Evolutionary conservation across 2,888 invertebrate species (phyloP).

Genomic region (Agrenia bidenticulata): DNA sequence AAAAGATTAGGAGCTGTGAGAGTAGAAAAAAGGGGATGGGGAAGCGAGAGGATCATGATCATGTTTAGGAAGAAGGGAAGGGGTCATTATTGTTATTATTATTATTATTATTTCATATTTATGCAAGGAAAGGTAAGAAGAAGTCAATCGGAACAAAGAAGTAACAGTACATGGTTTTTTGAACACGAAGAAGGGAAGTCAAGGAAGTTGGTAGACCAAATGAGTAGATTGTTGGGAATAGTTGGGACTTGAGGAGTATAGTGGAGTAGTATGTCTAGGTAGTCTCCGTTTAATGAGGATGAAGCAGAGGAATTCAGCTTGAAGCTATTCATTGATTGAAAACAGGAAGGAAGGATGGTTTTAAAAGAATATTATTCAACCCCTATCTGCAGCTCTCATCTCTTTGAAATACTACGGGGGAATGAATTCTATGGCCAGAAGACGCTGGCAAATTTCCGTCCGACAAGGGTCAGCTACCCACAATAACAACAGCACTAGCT

Average conservation of each 20-base stretch:
- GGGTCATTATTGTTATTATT: conserved; percentile 6
- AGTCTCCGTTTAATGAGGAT: conserved; percentile 16
- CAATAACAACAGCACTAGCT: neutral
- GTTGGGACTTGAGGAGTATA: neutral
- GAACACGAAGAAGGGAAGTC: neutral
- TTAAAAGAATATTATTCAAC: neutral
- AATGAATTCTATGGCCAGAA: conserved; percentile 16
- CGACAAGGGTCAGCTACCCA: conserved; percentile 25
- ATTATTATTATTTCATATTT: conserved; percentile 4
- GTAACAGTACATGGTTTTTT: conserved; percentile 15
- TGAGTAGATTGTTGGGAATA: conserved; percentile 2
- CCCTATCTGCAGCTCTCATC: conserved; percentile 4
- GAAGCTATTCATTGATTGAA: conserved; percentile 20
- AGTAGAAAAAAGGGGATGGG: too few relatives aligned
- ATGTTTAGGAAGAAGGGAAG: too few relatives aligned
- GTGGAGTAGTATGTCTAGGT: conserved; percentile 11
- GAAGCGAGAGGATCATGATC: too few relatives aligned
- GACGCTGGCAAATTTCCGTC: conserved; percentile 3
- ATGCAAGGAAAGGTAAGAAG: neutral
- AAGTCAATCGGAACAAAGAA: conserved; percentile 9
- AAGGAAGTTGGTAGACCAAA: conserved; percentile 1
- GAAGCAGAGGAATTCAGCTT: conserved; percentile 14
- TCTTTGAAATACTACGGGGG: conserved; percentile 8
- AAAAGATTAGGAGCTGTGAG: too few relatives aligned
- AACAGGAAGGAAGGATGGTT: conserved; percentile 20